phyloP scores from a whole-genome alignment of 2,888 invertebrate species.

The Yponomeuta cagnagella region DNA sequence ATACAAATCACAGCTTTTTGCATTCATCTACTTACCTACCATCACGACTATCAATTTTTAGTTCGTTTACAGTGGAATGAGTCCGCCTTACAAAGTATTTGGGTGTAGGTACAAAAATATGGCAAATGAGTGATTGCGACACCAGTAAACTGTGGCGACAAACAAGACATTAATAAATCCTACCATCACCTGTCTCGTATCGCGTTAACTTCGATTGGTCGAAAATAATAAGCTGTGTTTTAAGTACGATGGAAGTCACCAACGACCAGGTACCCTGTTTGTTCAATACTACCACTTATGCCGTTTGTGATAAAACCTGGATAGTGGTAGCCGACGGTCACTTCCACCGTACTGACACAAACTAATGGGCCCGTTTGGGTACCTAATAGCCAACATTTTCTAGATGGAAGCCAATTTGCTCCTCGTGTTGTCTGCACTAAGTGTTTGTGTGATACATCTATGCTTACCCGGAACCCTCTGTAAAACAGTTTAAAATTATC shows the following conservation, averaged over 20 bases:
- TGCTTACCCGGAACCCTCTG: neutral
- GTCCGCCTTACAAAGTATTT: slow-evolving; percentile 45
- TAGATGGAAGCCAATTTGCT: slow-evolving; percentile 4
- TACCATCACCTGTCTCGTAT: slow-evolving; percentile 12
- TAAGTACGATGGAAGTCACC: too few species aligned
- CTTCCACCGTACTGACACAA: neutral
- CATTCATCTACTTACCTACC: slow-evolving; percentile 70
- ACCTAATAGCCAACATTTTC: neutral
- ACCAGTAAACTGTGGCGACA: slow-evolving; percentile 20
- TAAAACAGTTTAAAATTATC: neutral
- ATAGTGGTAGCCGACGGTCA: too few species aligned
- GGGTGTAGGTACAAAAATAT: slow-evolving; percentile 51
- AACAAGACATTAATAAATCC: neutral
- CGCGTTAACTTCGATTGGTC: slow-evolving; percentile 14
- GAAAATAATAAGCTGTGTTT: neutral
- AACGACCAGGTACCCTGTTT: too few species aligned
- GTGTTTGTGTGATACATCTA: neutral
- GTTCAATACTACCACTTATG: too few species aligned
- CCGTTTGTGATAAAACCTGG: too few species aligned
- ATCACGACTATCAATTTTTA: slow-evolving; percentile 61
- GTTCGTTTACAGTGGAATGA: slow-evolving; percentile 52
- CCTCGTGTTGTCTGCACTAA: slow-evolving; percentile 3
- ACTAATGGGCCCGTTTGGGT: neutral
- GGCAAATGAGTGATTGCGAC: slow-evolving; percentile 42
- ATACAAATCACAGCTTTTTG: slow-evolving; percentile 73